Evolutionary conservation across 2,797 vertebrate species (phyloP).

Genomic region (Etheostoma nigrum): DNA sequence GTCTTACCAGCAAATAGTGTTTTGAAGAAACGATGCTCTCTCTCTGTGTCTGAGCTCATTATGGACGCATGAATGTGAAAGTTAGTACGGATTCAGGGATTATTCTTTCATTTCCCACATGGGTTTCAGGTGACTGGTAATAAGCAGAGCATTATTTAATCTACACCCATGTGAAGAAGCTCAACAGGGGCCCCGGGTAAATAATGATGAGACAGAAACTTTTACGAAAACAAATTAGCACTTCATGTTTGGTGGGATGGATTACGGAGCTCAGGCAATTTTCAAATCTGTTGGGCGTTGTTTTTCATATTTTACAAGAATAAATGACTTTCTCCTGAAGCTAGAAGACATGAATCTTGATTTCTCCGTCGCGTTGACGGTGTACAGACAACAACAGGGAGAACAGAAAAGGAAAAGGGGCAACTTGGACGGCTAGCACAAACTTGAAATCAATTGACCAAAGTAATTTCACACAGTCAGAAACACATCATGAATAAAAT

Average conservation of each 20-base stretch:
- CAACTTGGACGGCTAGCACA: no score
- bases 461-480: no score
- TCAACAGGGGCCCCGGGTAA: constrained; percentile 17
- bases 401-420: neutral
- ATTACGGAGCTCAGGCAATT: constrained; percentile 34
- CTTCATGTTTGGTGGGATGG: constrained; percentile 1
- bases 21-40: neutral
- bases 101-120: constrained; percentile 14
- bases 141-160: constrained; percentile 34
- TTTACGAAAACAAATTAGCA: constrained; percentile 33
- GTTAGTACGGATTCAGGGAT: constrained; percentile 30
- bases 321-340: constrained; percentile 17
- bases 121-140: constrained; percentile 45
- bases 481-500: no score
- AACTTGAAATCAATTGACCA: no score
- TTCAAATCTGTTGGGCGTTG: constrained; percentile 16
- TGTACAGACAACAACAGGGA: neutral
- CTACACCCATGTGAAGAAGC: constrained; percentile 20
- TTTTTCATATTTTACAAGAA: constrained; percentile 24
- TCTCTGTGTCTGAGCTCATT: neutral
- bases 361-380: constrained; percentile 1
- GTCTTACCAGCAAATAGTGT: neutral
- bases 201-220: constrained; percentile 31
- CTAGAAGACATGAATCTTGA: neutral
- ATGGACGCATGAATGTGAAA: neutral